Percentiles rank a stretch among this genome's conserved stretches.
phyloP scores from a whole-genome alignment of 2,797 vertebrate genomes.

The Trachurus trachurus region DNA sequence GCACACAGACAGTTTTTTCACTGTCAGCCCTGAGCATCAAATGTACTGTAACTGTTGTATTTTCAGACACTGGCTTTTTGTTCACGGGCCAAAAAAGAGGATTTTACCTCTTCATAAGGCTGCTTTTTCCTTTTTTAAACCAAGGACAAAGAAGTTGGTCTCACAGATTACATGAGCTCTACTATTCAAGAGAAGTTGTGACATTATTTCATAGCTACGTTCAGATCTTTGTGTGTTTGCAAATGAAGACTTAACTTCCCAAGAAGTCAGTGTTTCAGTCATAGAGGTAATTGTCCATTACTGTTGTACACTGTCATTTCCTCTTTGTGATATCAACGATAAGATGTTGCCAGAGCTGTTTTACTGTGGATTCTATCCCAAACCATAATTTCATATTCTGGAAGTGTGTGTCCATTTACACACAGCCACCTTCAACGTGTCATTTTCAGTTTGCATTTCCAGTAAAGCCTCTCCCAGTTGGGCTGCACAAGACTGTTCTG shows the following conservation, averaged over 20 bases:
- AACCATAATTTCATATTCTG: slow-evolving; percentile 37
- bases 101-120: slow-evolving; percentile 8
- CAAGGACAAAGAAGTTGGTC: slow-evolving; percentile 10
- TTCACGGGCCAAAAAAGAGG: not conserved
- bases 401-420: slow-evolving; percentile 44
- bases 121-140: slow-evolving; percentile 1
- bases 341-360: slow-evolving; percentile 33
- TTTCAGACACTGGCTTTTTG: not conserved
- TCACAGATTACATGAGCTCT: not conserved
- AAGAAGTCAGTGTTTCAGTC: slow-evolving; percentile 7
- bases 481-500: slow-evolving; percentile 13
- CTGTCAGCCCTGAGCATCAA: not conserved
- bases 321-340: slow-evolving; percentile 14
- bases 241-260: not conserved
- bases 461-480: slow-evolving; percentile 51
- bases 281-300: not conserved
- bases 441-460: slow-evolving; percentile 63
- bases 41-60: not conserved
- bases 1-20: not conserved
- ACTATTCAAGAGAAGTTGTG: slow-evolving; percentile 1
- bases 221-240: not conserved
- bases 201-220: slow-evolving; percentile 27
- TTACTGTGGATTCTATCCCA: slow-evolving; percentile 45
- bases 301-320: slow-evolving; percentile 22
- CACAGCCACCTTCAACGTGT: slow-evolving; percentile 49